A percentile compares a stretch with the other conserved stretches of the same genome.
Conservation (phyloP, 2,113 vertebrate genomes). For the Centropus bengalensis region DNA sequence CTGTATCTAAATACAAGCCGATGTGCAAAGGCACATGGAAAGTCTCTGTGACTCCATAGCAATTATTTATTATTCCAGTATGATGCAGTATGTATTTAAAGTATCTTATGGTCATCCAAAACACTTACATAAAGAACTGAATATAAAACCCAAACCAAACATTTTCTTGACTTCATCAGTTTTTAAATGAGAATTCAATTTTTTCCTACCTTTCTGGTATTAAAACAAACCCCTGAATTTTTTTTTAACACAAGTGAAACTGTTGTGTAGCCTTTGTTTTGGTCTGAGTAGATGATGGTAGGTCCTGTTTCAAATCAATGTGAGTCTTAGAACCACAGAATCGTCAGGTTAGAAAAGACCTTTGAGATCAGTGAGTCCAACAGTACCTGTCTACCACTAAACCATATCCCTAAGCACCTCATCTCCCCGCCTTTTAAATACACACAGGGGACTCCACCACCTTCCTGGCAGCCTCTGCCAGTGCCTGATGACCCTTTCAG, state of each 20-base stretch:
- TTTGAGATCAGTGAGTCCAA: too few relatives aligned
- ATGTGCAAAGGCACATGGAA: neutral
- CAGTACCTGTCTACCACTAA: too few relatives aligned
- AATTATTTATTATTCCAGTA: neutral
- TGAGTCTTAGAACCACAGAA: neutral
- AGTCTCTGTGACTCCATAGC: neutral
- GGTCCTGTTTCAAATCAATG: conserved; percentile 19
- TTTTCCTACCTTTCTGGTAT: neutral
- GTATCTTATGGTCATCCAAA: neutral
- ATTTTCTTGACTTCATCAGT: conserved; percentile 11
- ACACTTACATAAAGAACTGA: neutral
- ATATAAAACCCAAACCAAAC: neutral
- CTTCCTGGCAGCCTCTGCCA: too few relatives aligned
- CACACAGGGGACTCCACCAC: too few relatives aligned
- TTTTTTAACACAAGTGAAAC: neutral
- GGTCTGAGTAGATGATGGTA: neutral
- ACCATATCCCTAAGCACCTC: too few relatives aligned
- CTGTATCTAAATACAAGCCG: neutral
- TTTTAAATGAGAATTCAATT: conserved; percentile 22
- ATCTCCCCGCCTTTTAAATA: too few relatives aligned
- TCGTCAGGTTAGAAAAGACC: too few relatives aligned
- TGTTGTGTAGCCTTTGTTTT: neutral
- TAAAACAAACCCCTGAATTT: neutral
- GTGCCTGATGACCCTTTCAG: too few relatives aligned
- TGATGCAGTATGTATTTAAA: neutral